A percentile compares a stretch with the other conserved stretches of the same genome.
Conservation (phyloP, 2,797 vertebrate genomes). For the Heterohyrax brucei region DNA sequence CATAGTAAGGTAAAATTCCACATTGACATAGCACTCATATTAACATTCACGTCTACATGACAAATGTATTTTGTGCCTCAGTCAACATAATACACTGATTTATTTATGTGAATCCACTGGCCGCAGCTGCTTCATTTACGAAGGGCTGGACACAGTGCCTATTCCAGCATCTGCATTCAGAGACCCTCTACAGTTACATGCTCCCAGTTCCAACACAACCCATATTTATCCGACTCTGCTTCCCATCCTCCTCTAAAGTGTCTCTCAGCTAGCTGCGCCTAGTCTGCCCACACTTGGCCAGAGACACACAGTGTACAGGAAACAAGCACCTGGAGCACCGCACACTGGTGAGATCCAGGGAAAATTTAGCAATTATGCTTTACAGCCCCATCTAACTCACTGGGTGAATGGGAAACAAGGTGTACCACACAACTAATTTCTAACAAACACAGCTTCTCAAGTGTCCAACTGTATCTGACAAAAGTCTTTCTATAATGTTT, state of each 20-base stretch:
- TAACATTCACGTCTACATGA: background rate
- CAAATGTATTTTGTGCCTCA: background rate
- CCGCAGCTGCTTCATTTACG: background rate
- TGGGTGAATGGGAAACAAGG: background rate
- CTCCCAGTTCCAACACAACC: conserved; percentile 2
- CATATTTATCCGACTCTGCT: background rate
- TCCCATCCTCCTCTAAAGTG: background rate
- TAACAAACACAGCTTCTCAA: conserved; percentile 22
- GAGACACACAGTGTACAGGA: background rate
- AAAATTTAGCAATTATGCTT: conserved; percentile 34
- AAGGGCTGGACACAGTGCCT: background rate
- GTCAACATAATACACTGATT: background rate
- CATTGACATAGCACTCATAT: background rate
- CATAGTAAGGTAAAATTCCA: conserved; percentile 6
- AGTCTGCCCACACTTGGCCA: background rate
- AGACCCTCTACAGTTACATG: background rate
- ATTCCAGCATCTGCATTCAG: background rate
- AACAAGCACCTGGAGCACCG: background rate
- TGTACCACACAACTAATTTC: background rate
- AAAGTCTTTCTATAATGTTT: background rate
- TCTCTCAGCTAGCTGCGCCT: background rate
- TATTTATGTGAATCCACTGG: background rate
- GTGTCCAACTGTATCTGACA: background rate
- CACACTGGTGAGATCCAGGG: background rate
- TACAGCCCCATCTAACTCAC: background rate